Conservation (phyloP, 1,140 invertebrate genomes). For the Psilanteris sp. region DNA sequence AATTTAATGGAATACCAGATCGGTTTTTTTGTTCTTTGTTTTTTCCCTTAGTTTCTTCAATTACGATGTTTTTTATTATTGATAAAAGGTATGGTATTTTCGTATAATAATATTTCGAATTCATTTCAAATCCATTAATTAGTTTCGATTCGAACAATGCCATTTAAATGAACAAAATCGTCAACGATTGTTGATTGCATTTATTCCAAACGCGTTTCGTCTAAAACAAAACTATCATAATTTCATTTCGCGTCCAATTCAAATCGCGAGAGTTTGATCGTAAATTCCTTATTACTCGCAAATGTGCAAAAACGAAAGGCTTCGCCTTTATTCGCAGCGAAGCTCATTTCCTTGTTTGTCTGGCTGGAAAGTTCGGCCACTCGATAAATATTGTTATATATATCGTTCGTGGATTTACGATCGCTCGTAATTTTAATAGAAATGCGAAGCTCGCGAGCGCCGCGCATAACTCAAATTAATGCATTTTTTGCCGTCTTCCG, state of each 20-base stretch:
- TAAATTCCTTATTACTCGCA: slow-evolving; percentile 39
- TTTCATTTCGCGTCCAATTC: slow-evolving; percentile 21
- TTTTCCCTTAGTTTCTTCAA: too few species aligned
- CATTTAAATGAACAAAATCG: too few species aligned
- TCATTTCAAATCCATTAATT: too few species aligned
- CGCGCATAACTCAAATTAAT: slow-evolving; percentile 10
- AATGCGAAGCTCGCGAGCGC: slow-evolving; percentile 8
- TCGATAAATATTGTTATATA: slow-evolving; percentile 22
- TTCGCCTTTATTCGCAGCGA: slow-evolving; percentile 24
- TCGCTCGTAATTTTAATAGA: slow-evolving; percentile 19
- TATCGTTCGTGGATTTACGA: slow-evolving; percentile 35
- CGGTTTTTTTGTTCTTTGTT: too few species aligned
- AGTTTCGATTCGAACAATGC: too few species aligned
- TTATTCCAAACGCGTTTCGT: too few species aligned
- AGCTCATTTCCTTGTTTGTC: slow-evolving; percentile 39
- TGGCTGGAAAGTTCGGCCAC: slow-evolving; percentile 20
- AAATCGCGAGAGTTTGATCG: slow-evolving; percentile 1
- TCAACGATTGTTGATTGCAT: too few species aligned
- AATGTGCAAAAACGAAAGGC: slow-evolving; percentile 19
- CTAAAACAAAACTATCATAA: too few species aligned
- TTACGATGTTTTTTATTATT: too few species aligned
- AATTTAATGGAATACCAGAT: too few species aligned
- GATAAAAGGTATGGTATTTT: too few species aligned
- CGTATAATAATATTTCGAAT: too few species aligned
- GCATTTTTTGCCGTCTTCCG: slow-evolving; percentile 16